Percentiles rank a stretch among this genome's conserved stretches.
These are phyloP conservation scores for Tanytarsus gracilentus DNA, from an alignment of 2,888 invertebrate species.

Conservation along the genomic window DNA sequence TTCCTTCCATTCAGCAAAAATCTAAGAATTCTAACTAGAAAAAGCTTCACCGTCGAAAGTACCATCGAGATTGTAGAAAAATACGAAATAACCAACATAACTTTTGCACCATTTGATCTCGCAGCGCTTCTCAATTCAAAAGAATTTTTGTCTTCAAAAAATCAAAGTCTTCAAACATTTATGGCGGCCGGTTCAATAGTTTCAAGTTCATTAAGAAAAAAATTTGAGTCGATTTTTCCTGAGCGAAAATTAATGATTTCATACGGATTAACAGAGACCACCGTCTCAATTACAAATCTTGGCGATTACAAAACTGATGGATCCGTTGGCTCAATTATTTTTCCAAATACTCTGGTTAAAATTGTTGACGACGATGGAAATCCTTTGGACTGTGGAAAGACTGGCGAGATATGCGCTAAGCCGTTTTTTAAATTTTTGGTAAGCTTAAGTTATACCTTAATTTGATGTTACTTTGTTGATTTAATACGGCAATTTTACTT, in stretches of 20 bases:
- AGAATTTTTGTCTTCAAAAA: not conserved
- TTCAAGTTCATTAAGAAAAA: not conserved
- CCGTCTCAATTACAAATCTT: not conserved
- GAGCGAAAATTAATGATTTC: not conserved
- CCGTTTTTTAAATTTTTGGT: constrained; percentile 13
- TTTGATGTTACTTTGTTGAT: too few species aligned
- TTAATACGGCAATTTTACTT: too few species aligned
- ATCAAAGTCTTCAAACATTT: not conserved
- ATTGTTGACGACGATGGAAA: constrained; percentile 13
- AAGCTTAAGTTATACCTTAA: too few species aligned
- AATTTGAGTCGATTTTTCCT: constrained; percentile 9
- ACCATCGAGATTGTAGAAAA: not conserved
- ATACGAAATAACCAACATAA: not conserved
- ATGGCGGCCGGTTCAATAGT: not conserved
- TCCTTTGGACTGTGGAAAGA: not conserved
- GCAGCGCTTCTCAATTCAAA: not conserved
- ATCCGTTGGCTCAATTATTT: constrained; percentile 1
- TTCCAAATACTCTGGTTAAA: constrained; percentile 5
- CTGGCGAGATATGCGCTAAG: constrained; percentile 10
- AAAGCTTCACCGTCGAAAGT: not conserved
- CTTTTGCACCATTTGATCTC: not conserved
- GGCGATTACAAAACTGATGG: not conserved
- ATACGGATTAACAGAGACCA: not conserved
- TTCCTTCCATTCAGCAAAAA: not conserved
- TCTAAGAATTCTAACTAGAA: not conserved